These are phyloP conservation scores for Dicyrtomina minuta DNA, from an alignment of 2,888 invertebrate genomes.

Conservation along the genomic window DNA sequence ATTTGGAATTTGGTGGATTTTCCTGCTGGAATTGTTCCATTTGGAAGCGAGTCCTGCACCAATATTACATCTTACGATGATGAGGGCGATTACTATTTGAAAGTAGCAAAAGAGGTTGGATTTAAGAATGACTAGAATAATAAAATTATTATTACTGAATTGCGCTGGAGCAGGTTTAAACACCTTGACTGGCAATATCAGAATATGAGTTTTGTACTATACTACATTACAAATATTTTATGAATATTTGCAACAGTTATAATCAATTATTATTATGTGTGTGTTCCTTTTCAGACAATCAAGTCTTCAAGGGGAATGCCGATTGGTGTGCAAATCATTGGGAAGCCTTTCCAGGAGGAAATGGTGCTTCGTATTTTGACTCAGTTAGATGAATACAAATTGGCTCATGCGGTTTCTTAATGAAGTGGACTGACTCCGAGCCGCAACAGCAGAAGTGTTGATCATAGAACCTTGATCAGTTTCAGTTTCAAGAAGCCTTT, in stretches of 20 bases:
- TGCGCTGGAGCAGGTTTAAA: too few relatives aligned
- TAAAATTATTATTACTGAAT: not conserved
- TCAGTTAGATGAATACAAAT: slow-evolving; percentile 12
- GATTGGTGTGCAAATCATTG: slow-evolving; percentile 28
- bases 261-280: too few relatives aligned
- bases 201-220: too few relatives aligned
- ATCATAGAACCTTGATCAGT: too few relatives aligned
- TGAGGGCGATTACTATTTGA: slow-evolving; percentile 40
- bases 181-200: too few relatives aligned
- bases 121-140: too few relatives aligned
- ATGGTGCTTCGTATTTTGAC: slow-evolving; percentile 16
- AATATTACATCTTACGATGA: slow-evolving; percentile 38
- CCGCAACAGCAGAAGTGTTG: too few relatives aligned
- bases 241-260: not conserved
- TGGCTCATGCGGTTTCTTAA: too few relatives aligned
- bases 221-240: too few relatives aligned
- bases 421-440: too few relatives aligned
- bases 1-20: slow-evolving; percentile 34
- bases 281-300: slow-evolving; percentile 16
- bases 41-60: slow-evolving; percentile 41
- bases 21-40: slow-evolving; percentile 39
- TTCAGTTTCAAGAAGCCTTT: too few relatives aligned
- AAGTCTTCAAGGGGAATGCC: slow-evolving; percentile 17
- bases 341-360: slow-evolving; percentile 28
- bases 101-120: slow-evolving; percentile 40